These are phyloP conservation scores for Caenorhabditis plicata DNA, from an alignment of 2,888 invertebrate species.

Conservation along the genomic window DNA sequence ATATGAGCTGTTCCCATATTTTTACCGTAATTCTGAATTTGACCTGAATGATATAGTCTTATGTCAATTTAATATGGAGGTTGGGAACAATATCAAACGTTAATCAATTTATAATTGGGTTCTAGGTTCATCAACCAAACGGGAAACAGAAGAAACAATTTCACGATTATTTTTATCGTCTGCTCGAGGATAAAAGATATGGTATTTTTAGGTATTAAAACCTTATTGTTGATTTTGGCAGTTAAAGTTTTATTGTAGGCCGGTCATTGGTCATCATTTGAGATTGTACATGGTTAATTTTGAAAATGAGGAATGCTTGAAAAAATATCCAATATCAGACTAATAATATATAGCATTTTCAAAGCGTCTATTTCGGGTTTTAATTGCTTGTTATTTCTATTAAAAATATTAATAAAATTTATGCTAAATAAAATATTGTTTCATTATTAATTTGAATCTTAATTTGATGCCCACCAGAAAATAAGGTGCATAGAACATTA, in stretches of 20 bases:
- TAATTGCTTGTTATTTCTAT: too few species aligned
- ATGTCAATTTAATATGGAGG: slow-evolving; percentile 41
- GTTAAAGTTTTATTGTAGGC: slow-evolving; percentile 10
- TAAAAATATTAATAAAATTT: too few species aligned
- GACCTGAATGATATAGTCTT: slow-evolving; percentile 29
- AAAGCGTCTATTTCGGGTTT: too few species aligned
- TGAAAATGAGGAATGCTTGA: slow-evolving; percentile 19
- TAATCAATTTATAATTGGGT: too few species aligned
- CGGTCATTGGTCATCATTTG: slow-evolving; percentile 26
- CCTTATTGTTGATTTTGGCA: neutral
- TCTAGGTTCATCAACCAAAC: slow-evolving; percentile 29
- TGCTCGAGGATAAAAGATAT: slow-evolving; percentile 24
- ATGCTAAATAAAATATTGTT: too few species aligned
- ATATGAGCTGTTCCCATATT: slow-evolving; percentile 29
- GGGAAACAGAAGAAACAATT: slow-evolving; percentile 18
- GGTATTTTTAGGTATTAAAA: slow-evolving; percentile 11
- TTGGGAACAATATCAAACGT: neutral
- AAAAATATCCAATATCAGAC: too few species aligned
- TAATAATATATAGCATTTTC: too few species aligned
- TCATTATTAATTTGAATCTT: too few species aligned
- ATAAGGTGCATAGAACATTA: too few species aligned
- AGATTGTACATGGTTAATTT: slow-evolving; percentile 31
- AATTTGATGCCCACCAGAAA: too few species aligned
- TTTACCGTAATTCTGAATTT: slow-evolving; percentile 29
- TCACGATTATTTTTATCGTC: slow-evolving; percentile 25